Base-by-base conservation (phyloP, 2,888 invertebrate species). In the Rhimphoctona megacephalus region DNA sequence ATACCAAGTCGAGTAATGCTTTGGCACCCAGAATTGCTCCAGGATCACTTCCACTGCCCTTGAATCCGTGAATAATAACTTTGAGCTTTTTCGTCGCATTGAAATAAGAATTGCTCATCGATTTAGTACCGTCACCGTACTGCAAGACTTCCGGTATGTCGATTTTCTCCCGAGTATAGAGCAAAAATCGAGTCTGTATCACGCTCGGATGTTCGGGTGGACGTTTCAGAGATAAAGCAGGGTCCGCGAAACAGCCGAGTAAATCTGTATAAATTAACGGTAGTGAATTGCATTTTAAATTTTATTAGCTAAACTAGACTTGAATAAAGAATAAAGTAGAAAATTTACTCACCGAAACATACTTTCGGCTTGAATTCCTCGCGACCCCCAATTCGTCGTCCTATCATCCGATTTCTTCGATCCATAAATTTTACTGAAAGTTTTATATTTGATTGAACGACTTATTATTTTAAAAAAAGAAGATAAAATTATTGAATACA, bases 31-130 rank as follows among this genome's bases (percentile, higher is more conserved):
- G 92, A 43, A 95, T 89, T 0, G 95, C 94, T 25, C 95, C 95
- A 61, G 91, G 92, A 83, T 95, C 95, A 84, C 94, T 95, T 90
- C 96, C 96, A 86, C 95, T 95, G 70, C 96, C 95, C 92, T 95
- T 95, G 90, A 95, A 96, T 0, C 96, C 96, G 88, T 96, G 96
- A 30, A 96, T 94, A 25, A 96, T 91, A 67, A 96, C 93, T 90
- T 95, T 96, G 43, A 95, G 90, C 0, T 94, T 93, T 84, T 94
- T 94, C 3, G 92, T 93, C 0, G 91, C 89, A 88, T 95, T 93
- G 87, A 95, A 95, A 61, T 92, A 93, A 0, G 96, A 95, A 57
- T 91, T 89, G 46, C 89, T 88, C 33, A 96, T 91, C 0, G 95
- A 95, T 80, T 92, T 90, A 1, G 94, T 94, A 19, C 94, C 91